A percentile compares a stretch with the other conserved stretches of the same genome.
phyloP scores from a whole-genome alignment of 2,888 invertebrate genomes.

The Lepidocyrtoides sp. region DNA sequence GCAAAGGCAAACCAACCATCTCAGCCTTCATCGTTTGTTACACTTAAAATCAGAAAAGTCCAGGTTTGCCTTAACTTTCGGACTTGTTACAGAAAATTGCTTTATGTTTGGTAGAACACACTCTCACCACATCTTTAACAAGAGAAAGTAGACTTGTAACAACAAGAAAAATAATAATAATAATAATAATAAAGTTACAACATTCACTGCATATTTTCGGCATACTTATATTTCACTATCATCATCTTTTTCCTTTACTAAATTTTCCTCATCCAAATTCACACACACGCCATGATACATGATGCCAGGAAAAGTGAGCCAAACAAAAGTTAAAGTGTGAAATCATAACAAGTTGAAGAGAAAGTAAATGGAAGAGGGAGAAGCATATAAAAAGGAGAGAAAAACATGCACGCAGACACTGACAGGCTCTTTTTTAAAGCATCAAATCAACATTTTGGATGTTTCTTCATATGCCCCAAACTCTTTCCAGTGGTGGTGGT shows the following conservation, averaged over 20 bases:
- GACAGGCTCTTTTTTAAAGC: background rate
- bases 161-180: slow-evolving; percentile 28
- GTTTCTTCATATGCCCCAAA: slow-evolving; percentile 11
- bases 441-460: slow-evolving; percentile 46
- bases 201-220: slow-evolving; percentile 65
- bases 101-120: slow-evolving; percentile 68
- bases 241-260: slow-evolving; percentile 36
- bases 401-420: background rate
- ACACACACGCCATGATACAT: background rate
- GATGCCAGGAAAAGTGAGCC: background rate
- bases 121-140: slow-evolving; percentile 26
- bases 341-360: slow-evolving; percentile 55
- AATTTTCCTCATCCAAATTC: slow-evolving; percentile 40
- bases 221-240: slow-evolving; percentile 66
- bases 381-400: background rate
- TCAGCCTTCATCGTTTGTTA: background rate
- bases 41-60: background rate
- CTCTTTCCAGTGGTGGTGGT: background rate
- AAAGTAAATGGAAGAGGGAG: slow-evolving; percentile 18
- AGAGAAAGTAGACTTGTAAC: background rate
- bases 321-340: slow-evolving; percentile 71
- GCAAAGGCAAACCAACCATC: background rate
- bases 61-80: background rate
- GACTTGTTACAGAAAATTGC: slow-evolving; percentile 60
- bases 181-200: slow-evolving; percentile 65